Evolutionary conservation across 2,797 vertebrate genomes (phyloP).

Genomic region (Ficedula albicollis): DNA sequence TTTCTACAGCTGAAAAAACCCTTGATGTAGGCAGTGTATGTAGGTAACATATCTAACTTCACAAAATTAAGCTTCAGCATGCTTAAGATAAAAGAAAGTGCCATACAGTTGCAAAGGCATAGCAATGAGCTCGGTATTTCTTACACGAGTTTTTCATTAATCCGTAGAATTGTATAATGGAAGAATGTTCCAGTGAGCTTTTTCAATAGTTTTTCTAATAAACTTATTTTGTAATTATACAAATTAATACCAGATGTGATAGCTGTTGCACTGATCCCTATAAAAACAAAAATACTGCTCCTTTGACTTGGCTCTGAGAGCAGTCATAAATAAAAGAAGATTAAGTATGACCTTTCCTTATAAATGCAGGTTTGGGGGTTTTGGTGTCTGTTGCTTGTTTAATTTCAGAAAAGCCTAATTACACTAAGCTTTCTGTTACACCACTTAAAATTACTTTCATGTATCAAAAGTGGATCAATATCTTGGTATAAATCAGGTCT

Average conservation of each 20-base stretch:
- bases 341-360: not conserved
- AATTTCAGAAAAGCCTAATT: conserved; percentile 16
- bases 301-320: conserved; percentile 5
- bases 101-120: not conserved
- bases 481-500: conserved; percentile 17
- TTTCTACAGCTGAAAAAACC: not conserved
- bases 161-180: not conserved
- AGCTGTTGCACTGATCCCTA: not conserved
- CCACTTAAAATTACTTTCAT: not conserved
- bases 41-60: not conserved
- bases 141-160: not conserved
- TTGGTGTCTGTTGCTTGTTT: not conserved
- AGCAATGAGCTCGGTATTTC: not conserved
- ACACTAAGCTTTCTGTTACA: conserved; percentile 7
- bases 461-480: not conserved
- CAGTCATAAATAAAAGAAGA: conserved; percentile 2
- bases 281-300: conserved; percentile 23
- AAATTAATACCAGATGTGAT: not conserved
- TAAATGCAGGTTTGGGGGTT: not conserved
- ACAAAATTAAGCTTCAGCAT: not conserved
- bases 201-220: not conserved
- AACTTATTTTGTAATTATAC: not conserved
- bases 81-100: not conserved
- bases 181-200: not conserved
- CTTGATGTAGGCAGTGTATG: not conserved